Evolutionary conservation across 2,113 vertebrate genomes (phyloP), one percentile per base, ranked within the genome.

Genomic region (Sus scrofa): DNA sequence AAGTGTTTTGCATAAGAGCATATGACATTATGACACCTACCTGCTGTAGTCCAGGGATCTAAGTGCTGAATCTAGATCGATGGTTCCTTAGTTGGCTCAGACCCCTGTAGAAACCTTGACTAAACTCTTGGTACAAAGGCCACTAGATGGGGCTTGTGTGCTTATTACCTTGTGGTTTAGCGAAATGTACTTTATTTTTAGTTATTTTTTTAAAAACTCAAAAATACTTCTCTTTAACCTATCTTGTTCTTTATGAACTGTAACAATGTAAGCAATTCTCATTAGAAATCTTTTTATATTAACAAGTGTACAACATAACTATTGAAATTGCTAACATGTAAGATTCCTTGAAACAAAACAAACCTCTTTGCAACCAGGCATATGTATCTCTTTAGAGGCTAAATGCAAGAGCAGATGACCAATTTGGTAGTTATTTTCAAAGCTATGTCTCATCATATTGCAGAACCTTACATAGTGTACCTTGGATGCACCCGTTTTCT

Each of bases 91-190:
- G 24, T n/a, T 82, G 58, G 2, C 22, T 18, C 73, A 1, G 11
- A 37, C 30, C 87, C 7, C 14, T 65, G 85, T 24, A 68, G 67
- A 95, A 96, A 78, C 56, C 88, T 75, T 91, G 44, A 20, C 58
- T 96, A 73, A 89, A 58, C 82, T 96, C 74, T 58, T 83, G 44
- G 10, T 83, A 70, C 24, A 94, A 63, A 94, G 50, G 58, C 96
- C 96, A 96, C 97, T 98, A 97, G 96, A 95, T 97, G 96, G 97
- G 95, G 97, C 96, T 91, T 97, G 86, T 92, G 97, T 94, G 89
- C 89, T 98, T 95, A 95, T 50, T 44, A 94, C 82, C 27, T 88
- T 71, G 37, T 1, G 19, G 34, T 58, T 96, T 73, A 54, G 27
- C 34, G 67, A 95, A 91, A 77, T 12, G 4, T 2, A 27, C 65